These are phyloP conservation scores for Drosophila macrospina DNA, from an alignment of 2,888 invertebrate genomes.

Conservation along the genomic window DNA sequence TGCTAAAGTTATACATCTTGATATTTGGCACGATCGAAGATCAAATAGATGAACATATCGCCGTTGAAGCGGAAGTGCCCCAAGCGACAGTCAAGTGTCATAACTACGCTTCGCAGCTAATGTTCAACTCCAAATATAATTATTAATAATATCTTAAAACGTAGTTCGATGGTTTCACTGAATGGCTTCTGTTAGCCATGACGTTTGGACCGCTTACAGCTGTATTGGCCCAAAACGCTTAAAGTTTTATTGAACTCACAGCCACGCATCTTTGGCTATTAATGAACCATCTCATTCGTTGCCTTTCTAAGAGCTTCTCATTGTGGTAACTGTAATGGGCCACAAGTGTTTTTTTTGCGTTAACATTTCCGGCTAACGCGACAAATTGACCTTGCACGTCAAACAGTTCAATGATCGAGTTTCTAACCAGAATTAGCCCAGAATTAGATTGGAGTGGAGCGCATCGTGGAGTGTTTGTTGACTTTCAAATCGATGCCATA, in stretches of 20 bases:
- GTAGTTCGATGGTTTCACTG: constrained; percentile 28
- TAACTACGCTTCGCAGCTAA: constrained; percentile 65
- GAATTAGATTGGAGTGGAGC: constrained; percentile 22
- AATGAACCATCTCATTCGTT: constrained; percentile 4
- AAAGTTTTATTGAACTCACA: constrained; percentile 71
- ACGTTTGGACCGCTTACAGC: constrained; percentile 30
- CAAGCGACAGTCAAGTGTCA: constrained; percentile 65
- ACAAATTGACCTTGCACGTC: constrained; percentile 42
- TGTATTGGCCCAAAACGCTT: constrained; percentile 34
- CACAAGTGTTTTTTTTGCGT: constrained; percentile 25
- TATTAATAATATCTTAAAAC: constrained; percentile 14
- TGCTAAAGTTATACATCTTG: constrained; percentile 20
- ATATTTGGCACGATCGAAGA: constrained; percentile 30
- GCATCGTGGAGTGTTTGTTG: constrained; percentile 45
- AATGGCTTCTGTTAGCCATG: constrained; percentile 72
- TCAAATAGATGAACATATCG: constrained; percentile 37
- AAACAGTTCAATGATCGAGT: constrained; percentile 59
- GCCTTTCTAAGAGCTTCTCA: constrained; percentile 13
- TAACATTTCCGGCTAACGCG: constrained; percentile 41
- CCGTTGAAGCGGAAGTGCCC: constrained; percentile 62
- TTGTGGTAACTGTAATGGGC: constrained; percentile 52
- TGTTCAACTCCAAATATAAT: constrained; percentile 19
- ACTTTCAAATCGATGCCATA: constrained; percentile 54
- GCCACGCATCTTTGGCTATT: constrained; percentile 17
- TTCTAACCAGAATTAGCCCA: constrained; percentile 18